Conservation (phyloP, 2,797 vertebrate genomes). For the Coregonus ussuriensis region DNA sequence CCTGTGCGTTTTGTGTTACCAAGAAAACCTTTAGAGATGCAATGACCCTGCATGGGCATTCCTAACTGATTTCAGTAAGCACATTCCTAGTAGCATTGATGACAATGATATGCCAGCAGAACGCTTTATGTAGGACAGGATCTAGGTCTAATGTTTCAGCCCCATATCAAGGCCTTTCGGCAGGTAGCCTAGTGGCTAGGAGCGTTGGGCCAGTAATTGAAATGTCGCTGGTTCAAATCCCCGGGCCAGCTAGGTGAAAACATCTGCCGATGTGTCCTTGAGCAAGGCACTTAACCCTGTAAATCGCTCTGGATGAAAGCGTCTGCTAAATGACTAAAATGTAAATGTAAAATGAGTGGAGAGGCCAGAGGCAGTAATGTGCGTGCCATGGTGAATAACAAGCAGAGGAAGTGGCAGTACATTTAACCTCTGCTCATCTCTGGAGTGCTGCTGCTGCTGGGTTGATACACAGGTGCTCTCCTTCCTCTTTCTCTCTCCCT, state of each 20-base stretch:
- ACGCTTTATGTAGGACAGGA: constrained; percentile 18
- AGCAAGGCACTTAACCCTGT: too few relatives aligned
- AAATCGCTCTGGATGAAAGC: too few relatives aligned
- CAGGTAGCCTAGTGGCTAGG: background rate
- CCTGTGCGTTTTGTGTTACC: constrained; percentile 39
- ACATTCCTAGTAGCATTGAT: constrained; percentile 14
- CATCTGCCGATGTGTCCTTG: too few relatives aligned
- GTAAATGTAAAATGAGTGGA: background rate
- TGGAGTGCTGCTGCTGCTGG: constrained; percentile 1
- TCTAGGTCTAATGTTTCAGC: constrained; percentile 13
- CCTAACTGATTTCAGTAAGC: constrained; percentile 18
- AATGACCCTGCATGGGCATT: constrained; percentile 23
- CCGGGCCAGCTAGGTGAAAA: too few relatives aligned
- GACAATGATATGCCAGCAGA: constrained; percentile 11
- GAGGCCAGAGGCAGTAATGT: constrained; percentile 20
- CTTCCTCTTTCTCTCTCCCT: background rate
- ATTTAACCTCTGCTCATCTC: constrained; percentile 21
- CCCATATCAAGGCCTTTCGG: constrained; percentile 32
- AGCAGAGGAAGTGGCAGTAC: constrained; percentile 18
- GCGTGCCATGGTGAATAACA: constrained; percentile 32
- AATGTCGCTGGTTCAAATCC: too few relatives aligned
- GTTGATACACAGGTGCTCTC: constrained; percentile 12
- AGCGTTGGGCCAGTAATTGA: background rate
- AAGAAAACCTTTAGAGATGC: constrained; percentile 18
- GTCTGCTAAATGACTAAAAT: background rate